Evolutionary conservation across 2,113 vertebrate genomes (phyloP), one percentile per base, ranked within the genome.

Genomic region (Mobula hypostoma): DNA sequence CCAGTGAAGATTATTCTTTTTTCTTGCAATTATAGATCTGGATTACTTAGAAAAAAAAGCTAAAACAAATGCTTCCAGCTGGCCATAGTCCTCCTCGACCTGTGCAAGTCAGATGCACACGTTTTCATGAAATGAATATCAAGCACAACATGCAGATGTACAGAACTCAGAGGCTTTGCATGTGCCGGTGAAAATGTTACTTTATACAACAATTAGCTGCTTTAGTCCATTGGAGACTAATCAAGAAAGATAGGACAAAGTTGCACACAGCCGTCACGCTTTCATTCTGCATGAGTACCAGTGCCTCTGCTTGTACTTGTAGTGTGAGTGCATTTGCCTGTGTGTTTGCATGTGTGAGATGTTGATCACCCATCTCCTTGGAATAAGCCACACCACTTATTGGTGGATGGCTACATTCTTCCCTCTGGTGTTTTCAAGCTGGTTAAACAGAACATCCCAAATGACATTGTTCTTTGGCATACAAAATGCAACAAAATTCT

Each of bases 41-140:
- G 66, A 66, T 91, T 29, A 19, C 56, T 21, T 48, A 66, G 58
- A 93, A 56, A 93, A 56, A 3, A 48, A 48, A 48, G 3, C 48
- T 48, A 74, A 56, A 93, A 93, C 36, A 74, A 56, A 93, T 72
- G 7, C 70, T 93, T 93, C 61, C 85, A 90, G 85, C 85, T 66
- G 85, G 61, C 63, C 29, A 32, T 36, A 48, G 24, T 17, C 91
- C 21, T 72, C 24, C 48, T 9, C 11, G 70, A 29, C 6, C 61
- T 48, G 24, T 74, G 11, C 27, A 93, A 74, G 32, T 72, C 68
- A 72, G 21, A 32, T 63, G 32, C 7, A 15, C 5, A 27, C 14
- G 74, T 29, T 48, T 12, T 36, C 36, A 79, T 79, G 32, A 32
- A 32, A 11, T 15, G 14, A 83, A 90, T 66, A 32, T 63, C 48